Conservation (phyloP, 2,888 invertebrate species). For the Rotaria macrura region DNA sequence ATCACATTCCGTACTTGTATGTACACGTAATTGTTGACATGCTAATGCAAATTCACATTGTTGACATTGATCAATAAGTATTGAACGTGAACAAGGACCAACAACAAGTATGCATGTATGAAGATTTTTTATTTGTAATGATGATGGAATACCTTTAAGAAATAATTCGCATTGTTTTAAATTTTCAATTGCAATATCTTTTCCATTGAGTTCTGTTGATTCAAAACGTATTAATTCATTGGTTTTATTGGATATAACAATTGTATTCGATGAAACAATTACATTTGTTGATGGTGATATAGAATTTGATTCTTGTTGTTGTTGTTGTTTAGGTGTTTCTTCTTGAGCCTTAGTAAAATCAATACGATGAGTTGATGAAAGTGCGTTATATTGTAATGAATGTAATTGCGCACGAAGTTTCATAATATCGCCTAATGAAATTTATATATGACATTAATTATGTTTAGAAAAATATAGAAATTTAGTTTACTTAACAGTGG, state of each 20-base stretch:
- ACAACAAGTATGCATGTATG: slow-evolving; percentile 67
- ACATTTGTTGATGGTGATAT: background rate
- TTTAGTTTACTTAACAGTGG: no score
- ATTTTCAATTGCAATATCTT: slow-evolving; percentile 58
- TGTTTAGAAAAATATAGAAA: no score
- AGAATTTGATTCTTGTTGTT: background rate
- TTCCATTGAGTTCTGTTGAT: slow-evolving; percentile 42
- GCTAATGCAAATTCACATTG: slow-evolving; percentile 70
- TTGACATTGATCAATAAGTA: slow-evolving; percentile 72
- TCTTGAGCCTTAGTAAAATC: background rate
- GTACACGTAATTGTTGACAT: slow-evolving; percentile 83
- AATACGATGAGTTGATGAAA: background rate
- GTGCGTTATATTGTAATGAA: background rate
- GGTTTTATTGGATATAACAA: background rate
- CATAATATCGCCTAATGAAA: background rate
- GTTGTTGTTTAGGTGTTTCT: background rate
- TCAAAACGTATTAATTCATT: background rate
- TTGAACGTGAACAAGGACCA: slow-evolving; percentile 79
- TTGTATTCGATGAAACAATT: background rate
- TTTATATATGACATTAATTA: background rate
- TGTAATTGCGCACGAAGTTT: background rate
- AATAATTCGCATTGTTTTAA: slow-evolving; percentile 66
- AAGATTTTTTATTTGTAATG: slow-evolving; percentile 70
- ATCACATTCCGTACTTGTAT: slow-evolving; percentile 64
- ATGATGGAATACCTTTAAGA: slow-evolving; percentile 71